Base-by-base conservation (phyloP, 2,113 vertebrate genomes). In the Capra hircus region DNA sequence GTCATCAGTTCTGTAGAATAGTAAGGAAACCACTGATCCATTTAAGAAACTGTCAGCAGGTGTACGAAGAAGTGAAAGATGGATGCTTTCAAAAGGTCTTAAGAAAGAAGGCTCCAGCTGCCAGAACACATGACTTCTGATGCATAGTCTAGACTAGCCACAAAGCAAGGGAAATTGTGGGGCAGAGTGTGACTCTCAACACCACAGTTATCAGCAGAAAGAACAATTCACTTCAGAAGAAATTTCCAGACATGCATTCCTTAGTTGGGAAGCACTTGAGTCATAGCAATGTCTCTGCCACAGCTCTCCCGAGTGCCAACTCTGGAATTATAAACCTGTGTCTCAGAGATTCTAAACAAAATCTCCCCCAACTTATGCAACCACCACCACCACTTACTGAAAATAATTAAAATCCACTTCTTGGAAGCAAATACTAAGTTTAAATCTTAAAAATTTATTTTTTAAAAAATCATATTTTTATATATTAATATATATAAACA, bases 11-110 rank as follows among this genome's bases (percentile, higher is more conserved):
- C 55, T 91, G 84, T 57, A 89, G 96, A 83, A 55, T 91, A 92
- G 95, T 50, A 94, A 94, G 90, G 83, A 98, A 98, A 97, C 95
- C 97, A 17, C 90, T 98, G 97, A 98, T 92, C 87, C 97, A 94
- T 96, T 95, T 97, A 98, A 98, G 98, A 97, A 98, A 95, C 74
- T 95, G 81, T 95, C 95, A 98, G 97, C 98, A 96, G 98, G 97
- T 94, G 88, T 95, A 94, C 95, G 85, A 88, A 91, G 88, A 71
- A 87, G 81, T 97, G 93, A 98, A 97, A 64, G 84, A 93, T 94
- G 98, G 98, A 96, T 57, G 86, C 94, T 57, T 97, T 95, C 0
- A 0, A 57, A 96, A 96, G 10, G 2, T 88, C 78, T 97, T 71
- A 95, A 82, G 71, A 97, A 71, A 21, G 77, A 33, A 94, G 97